These are phyloP conservation scores for Phenganax stokvisi DNA, from an alignment of 92 coral and sea anemone genomes.

Conservation along the genomic window DNA sequence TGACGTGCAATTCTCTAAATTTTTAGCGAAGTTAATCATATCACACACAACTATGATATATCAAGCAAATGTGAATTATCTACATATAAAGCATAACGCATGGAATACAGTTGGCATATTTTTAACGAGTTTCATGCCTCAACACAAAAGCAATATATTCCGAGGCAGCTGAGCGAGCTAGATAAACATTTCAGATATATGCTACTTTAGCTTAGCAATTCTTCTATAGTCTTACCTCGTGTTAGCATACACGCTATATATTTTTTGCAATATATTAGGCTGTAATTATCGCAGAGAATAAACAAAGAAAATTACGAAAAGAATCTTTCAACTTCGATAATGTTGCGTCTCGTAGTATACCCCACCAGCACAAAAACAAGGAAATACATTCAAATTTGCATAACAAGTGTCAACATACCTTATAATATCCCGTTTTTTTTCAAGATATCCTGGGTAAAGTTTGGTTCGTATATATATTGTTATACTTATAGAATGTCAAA, in stretches of 20 bases:
- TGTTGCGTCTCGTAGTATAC: neutral
- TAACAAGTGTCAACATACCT: neutral
- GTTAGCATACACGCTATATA: neutral
- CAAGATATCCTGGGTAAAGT: neutral
- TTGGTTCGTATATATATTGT: neutral
- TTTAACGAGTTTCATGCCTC: neutral
- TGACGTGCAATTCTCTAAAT: no score
- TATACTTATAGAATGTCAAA: neutral
- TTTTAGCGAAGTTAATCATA: no score
- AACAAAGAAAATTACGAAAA: neutral
- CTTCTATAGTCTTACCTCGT: no score
- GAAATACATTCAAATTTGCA: no score
- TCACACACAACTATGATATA: no score
- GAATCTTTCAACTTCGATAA: neutral
- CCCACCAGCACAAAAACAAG: no score
- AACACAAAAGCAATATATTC: constrained; percentile 17
- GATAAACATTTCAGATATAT: neutral
- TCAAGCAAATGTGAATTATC: no score
- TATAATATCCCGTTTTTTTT: neutral
- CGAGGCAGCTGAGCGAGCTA: neutral
- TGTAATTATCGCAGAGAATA: neutral
- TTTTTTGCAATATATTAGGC: neutral
- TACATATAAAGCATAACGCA: no score
- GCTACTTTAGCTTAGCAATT: no score
- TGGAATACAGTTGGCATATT: no score